Conservation (phyloP, 2,797 vertebrate genomes). For the Spinus pinus region DNA sequence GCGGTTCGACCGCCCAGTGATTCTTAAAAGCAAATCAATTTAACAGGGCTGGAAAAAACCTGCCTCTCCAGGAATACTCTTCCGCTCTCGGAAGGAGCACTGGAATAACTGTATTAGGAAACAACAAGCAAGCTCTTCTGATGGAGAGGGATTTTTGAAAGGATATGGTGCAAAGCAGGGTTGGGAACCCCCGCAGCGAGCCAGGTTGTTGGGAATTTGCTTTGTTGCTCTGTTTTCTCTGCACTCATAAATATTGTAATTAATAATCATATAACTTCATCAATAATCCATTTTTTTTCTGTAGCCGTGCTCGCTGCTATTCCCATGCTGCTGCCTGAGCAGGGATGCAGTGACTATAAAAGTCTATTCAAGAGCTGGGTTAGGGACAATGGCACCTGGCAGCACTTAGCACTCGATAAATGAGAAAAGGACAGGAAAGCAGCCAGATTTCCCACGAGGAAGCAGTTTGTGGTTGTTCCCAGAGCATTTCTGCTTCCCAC, state of each 20-base stretch:
- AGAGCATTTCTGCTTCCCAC: fast-evolving
- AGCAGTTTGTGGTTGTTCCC: neutral
- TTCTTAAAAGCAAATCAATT: slow-evolving; percentile 20
- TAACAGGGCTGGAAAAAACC: neutral
- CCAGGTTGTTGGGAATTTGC: neutral
- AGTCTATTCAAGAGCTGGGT: neutral
- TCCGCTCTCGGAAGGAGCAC: fast-evolving
- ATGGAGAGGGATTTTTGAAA: neutral
- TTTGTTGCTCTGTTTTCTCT: neutral
- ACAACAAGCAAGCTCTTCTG: neutral
- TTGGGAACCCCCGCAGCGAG: neutral
- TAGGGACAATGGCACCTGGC: neutral
- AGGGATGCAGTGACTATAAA: neutral
- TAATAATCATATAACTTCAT: neutral
- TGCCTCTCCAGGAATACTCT: neutral
- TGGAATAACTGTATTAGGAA: neutral
- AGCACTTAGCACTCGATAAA: neutral
- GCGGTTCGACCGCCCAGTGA: neutral
- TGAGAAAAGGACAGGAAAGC: neutral
- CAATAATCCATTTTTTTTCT: neutral
- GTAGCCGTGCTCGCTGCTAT: fast-evolving
- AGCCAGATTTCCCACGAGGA: neutral
- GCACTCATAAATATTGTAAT: neutral
- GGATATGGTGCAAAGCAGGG: fast-evolving
- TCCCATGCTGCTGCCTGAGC: neutral